These are phyloP conservation scores for Dasyurus viverrinus DNA, from an alignment of 2,113 vertebrate species.

Conservation along the genomic window DNA sequence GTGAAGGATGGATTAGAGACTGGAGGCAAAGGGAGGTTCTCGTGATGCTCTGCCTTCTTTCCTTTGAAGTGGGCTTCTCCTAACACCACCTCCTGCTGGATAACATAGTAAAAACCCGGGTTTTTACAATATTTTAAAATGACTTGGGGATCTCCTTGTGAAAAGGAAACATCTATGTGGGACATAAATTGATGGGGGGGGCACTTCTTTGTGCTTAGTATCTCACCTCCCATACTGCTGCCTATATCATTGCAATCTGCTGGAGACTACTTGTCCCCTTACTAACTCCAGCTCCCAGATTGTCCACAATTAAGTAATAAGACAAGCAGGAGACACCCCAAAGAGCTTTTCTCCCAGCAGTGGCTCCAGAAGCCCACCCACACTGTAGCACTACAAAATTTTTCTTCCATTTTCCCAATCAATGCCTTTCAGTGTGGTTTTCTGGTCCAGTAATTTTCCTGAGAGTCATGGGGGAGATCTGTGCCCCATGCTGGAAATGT, in stretches of 20 bases:
- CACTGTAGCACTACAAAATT: background rate
- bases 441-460: background rate
- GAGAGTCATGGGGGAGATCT: background rate
- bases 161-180: background rate
- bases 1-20: background rate
- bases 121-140: background rate
- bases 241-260: background rate
- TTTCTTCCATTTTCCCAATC: background rate
- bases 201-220: background rate
- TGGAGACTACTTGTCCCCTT: background rate
- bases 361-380: background rate
- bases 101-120: background rate
- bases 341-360: background rate
- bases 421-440: background rate
- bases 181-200: background rate
- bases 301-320: background rate
- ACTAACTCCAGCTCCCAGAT: background rate
- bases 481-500: background rate
- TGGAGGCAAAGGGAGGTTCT: background rate
- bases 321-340: background rate
- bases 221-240: background rate
- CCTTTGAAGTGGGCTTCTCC: background rate
- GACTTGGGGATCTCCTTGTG: background rate
- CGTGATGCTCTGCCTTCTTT: background rate
- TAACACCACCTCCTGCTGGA: background rate